phyloP scores from a whole-genome alignment of 2,113 vertebrate species.

The Stigmatopora argus region DNA sequence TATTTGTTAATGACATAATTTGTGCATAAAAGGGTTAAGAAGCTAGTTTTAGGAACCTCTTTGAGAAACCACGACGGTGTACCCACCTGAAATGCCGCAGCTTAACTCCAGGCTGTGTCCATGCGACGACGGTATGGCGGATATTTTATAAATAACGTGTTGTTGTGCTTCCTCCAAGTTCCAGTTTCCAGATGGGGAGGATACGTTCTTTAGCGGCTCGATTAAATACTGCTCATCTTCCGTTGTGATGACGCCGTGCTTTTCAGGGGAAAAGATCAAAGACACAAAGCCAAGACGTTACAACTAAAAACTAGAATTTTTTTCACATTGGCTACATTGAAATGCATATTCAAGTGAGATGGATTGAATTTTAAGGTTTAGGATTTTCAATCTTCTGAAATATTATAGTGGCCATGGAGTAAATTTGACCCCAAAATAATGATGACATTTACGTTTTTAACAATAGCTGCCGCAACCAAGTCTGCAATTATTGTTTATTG shows the following conservation, averaged over 20 bases:
- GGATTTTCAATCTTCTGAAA: no score
- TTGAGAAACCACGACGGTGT: neutral
- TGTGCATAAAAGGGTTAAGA: no score
- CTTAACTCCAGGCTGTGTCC: constrained; percentile 81
- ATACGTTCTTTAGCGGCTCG: constrained; percentile 89
- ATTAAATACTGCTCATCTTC: constrained; percentile 99
- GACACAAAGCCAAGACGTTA: constrained; percentile 34
- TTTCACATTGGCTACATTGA: no score
- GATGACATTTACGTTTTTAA: no score
- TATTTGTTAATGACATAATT: no score
- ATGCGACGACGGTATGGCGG: constrained; percentile 79
- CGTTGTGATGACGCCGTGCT: constrained; percentile 97
- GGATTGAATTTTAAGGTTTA: no score
- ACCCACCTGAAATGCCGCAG: constrained; percentile 93
- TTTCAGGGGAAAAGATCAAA: constrained; percentile 45
- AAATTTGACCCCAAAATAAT: no score
- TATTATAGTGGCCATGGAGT: no score
- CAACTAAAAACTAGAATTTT: constrained; percentile 5
- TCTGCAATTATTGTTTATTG: no score
- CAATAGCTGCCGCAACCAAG: no score
- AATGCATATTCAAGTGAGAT: no score
- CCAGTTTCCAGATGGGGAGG: constrained; percentile 80
- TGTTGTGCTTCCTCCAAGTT: constrained; percentile 86
- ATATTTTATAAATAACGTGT: constrained; percentile 98
- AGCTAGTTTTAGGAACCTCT: neutral